These are phyloP conservation scores for Pao palembangensis DNA, from an alignment of 2,113 vertebrate genomes.

Conservation along the genomic window DNA sequence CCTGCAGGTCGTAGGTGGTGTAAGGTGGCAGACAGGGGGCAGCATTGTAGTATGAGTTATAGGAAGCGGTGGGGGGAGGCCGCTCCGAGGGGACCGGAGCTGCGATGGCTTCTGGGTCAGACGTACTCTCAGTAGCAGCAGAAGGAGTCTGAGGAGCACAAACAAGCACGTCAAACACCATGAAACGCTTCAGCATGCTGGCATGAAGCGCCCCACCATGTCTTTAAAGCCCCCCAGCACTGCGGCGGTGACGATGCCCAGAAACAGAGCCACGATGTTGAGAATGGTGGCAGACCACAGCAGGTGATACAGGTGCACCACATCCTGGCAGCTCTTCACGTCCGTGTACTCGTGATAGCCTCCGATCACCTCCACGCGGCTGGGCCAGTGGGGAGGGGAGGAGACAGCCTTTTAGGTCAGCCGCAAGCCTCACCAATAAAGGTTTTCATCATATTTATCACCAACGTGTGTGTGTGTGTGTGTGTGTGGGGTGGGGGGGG, in stretches of 20 bases:
- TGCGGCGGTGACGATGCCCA: constrained; percentile 97
- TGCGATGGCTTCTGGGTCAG: constrained; percentile 84
- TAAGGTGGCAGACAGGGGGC: constrained; percentile 94
- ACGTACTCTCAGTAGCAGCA: constrained; percentile 78
- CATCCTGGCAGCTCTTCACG: constrained; percentile 94
- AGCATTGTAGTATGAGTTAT: constrained; percentile 86
- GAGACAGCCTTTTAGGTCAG: constrained; percentile 42
- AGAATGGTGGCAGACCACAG: constrained; percentile 95
- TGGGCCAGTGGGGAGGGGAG: constrained; percentile 56
- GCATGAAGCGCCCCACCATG: constrained; percentile 77
- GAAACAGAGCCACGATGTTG: constrained; percentile 91
- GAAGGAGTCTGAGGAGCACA: constrained; percentile 78
- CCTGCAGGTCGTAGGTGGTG: constrained; percentile 93
- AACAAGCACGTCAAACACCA: neutral
- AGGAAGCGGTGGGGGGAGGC: constrained; percentile 78
- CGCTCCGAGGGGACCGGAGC: constrained; percentile 79
- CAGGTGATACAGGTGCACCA: constrained; percentile 95
- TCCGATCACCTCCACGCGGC: constrained; percentile 78
- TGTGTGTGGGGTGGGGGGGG: neutral
- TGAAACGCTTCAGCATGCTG: neutral
- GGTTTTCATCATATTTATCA: neutral
- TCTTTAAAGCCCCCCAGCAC: constrained; percentile 97
- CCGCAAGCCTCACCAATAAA: constrained; percentile 16
- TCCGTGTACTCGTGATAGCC: constrained; percentile 97
- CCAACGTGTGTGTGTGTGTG: constrained; percentile 5